A percentile compares a stretch with the other conserved stretches of the same genome.
phyloP scores from a whole-genome alignment of 2,797 vertebrate genomes.

The Alectoris magna region DNA sequence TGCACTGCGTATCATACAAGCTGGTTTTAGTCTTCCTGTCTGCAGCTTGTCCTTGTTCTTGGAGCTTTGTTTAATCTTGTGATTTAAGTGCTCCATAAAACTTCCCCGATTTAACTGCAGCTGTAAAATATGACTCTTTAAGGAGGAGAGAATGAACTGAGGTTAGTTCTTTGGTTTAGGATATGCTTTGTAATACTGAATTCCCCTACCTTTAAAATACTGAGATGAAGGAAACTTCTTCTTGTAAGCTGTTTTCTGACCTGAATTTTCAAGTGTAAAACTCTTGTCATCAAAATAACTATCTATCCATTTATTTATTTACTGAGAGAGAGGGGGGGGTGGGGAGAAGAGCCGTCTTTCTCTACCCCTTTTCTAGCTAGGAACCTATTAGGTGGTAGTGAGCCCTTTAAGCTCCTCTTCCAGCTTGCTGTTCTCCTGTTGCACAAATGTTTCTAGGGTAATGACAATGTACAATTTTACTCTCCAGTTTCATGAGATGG shows the following conservation, averaged over 20 bases:
- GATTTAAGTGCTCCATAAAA: background rate
- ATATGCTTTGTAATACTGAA: background rate
- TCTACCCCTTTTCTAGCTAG: background rate
- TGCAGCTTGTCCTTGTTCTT: background rate
- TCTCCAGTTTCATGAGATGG: background rate
- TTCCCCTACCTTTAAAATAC: background rate
- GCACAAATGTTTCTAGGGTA: background rate
- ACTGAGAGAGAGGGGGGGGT: background rate
- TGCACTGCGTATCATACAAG: accelerated
- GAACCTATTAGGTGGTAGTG: background rate
- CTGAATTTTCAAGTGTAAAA: background rate
- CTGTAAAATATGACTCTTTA: background rate
- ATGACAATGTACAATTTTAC: background rate
- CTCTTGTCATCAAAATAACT: background rate
- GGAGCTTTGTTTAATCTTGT: background rate
- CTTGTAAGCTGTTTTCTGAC: background rate
- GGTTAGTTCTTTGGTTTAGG: background rate
- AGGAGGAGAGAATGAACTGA: background rate
- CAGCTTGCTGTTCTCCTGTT: background rate
- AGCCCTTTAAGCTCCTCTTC: background rate
- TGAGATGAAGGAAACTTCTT: background rate
- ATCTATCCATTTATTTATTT: no score
- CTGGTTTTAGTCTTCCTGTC: background rate
- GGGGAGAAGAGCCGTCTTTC: background rate
- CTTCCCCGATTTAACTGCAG: background rate